Percentiles rank a stretch among this genome's conserved stretches.
These are phyloP conservation scores for Liodrosophila aerea DNA, from an alignment of 2,888 invertebrate genomes.

Conservation along the genomic window DNA sequence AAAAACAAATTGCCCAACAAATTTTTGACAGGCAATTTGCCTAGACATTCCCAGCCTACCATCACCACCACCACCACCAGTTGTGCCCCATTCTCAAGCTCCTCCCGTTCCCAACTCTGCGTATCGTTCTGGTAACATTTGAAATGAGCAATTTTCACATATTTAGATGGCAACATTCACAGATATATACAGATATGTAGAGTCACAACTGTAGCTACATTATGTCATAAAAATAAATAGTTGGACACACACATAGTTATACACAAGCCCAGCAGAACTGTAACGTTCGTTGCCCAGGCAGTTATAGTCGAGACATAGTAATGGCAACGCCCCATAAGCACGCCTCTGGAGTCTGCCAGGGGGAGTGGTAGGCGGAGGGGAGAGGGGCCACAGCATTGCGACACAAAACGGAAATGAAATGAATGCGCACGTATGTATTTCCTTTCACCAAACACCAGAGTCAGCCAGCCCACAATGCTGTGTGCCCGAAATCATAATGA, in stretches of 20 bases:
- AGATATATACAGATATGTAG: conserved; percentile 21
- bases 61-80: background rate
- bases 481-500: conserved; percentile 49
- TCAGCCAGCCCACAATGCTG: conserved; percentile 18
- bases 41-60: conserved; percentile 36
- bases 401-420: conserved; percentile 55
- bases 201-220: conserved; percentile 59
- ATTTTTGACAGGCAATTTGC: conserved; percentile 76
- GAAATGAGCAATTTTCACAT: conserved; percentile 76
- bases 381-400: conserved; percentile 4
- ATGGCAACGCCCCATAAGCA: conserved; percentile 34
- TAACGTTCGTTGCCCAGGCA: conserved; percentile 36
- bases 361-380: too few species aligned
- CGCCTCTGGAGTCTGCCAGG: background rate
- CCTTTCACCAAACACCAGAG: conserved; percentile 45
- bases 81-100: background rate
- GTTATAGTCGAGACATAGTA: conserved; percentile 47
- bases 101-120: background rate
- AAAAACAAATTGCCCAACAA: conserved; percentile 67
- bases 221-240: conserved; percentile 73
- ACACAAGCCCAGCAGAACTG: conserved; percentile 14
- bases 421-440: conserved; percentile 54
- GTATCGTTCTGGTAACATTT: conserved; percentile 49
- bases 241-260: conserved; percentile 46
- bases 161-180: conserved; percentile 66